Percentiles rank a stretch among this genome's conserved stretches.
Conservation (phyloP, 2,888 invertebrate species). For the Platycnemis pennipes region DNA sequence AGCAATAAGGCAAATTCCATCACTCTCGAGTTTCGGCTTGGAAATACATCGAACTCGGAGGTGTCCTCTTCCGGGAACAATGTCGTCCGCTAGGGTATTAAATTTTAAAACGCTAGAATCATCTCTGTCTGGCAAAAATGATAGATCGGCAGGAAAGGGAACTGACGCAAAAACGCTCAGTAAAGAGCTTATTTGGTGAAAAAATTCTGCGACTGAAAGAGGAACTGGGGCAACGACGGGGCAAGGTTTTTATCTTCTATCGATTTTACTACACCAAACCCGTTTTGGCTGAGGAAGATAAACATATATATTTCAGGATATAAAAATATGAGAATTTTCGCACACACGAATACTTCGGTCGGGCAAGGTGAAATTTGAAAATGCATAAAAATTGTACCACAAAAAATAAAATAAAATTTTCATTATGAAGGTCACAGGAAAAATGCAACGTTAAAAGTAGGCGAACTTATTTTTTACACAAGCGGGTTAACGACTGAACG, state of each 20-base stretch:
- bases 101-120: background rate
- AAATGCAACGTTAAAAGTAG: background rate
- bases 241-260: constrained; percentile 23
- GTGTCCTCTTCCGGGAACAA: background rate
- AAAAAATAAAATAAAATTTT: background rate
- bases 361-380: background rate
- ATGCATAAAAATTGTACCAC: background rate
- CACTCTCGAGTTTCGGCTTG: background rate
- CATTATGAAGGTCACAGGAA: background rate
- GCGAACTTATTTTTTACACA: background rate
- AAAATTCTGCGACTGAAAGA: background rate
- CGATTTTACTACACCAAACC: constrained; percentile 45
- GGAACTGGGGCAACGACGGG: constrained; percentile 40
- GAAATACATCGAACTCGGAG: background rate
- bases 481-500: background rate
- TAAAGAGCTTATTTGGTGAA: background rate
- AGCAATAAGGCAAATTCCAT: background rate
- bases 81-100: background rate
- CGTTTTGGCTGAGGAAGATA: background rate
- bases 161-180: background rate
- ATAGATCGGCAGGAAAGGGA: background rate
- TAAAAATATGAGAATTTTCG: background rate
- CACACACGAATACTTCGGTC: background rate
- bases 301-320: background rate
- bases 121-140: background rate